Conservation (phyloP, 2,113 vertebrate genomes). For the Fulica atra region DNA sequence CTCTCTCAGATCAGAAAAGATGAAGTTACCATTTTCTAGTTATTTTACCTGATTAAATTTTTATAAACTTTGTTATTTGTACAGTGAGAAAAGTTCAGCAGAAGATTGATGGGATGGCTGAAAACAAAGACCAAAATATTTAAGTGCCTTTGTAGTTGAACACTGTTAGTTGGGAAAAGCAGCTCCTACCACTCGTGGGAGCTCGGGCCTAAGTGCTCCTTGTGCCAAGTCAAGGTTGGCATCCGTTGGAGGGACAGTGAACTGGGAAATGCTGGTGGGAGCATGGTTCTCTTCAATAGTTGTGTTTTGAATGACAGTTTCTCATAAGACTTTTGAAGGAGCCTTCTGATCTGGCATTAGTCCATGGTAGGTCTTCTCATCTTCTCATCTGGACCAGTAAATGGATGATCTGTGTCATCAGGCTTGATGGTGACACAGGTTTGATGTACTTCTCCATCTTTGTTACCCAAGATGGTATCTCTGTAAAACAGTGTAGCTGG, state of each 20-base stretch:
- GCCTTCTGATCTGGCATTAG: neutral
- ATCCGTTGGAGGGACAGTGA: neutral
- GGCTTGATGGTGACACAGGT: neutral
- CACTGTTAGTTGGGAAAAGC: neutral
- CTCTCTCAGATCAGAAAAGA: neutral
- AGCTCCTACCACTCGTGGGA: neutral
- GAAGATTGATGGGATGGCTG: neutral
- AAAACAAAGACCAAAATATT: neutral
- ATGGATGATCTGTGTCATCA: neutral
- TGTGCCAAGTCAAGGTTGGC: neutral
- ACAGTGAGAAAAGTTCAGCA: neutral
- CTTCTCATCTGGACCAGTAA: neutral
- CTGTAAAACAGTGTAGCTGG: neutral
- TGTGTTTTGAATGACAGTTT: neutral
- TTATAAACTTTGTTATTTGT: constrained; percentile 10
- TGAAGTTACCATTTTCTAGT: neutral
- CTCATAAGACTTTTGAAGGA: neutral
- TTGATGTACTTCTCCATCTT: neutral
- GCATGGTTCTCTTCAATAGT: neutral
- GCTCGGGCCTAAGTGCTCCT: neutral
- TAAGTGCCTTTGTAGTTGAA: neutral
- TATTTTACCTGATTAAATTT: neutral
- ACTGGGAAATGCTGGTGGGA: neutral
- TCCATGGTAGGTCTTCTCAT: neutral
- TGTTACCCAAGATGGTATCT: neutral